Evolutionary conservation across 2,797 vertebrate species (phyloP).

Genomic region (Pseudomugil tenellus): DNA sequence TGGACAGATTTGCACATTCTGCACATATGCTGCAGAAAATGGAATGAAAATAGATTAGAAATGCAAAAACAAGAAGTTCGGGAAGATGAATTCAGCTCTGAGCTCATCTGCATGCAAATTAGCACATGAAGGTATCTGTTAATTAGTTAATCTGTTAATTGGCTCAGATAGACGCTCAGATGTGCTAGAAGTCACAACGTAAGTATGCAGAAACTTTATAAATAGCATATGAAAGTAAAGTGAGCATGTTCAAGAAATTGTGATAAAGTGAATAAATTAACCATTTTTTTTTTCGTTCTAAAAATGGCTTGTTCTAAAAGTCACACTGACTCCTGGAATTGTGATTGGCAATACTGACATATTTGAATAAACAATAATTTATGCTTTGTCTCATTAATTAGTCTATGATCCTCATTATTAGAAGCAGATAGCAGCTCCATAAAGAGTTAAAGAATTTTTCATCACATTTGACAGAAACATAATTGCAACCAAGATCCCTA

Average conservation of each 20-base stretch:
- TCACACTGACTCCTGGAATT: not conserved
- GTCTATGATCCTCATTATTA: slow-evolving; percentile 11
- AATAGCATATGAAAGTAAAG: slow-evolving; percentile 17
- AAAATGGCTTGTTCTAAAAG: not conserved
- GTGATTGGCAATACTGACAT: not conserved
- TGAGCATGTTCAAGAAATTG: slow-evolving; percentile 4
- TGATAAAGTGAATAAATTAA: slow-evolving; percentile 3
- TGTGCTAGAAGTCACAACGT: slow-evolving; percentile 37
- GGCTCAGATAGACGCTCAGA: slow-evolving; percentile 10
- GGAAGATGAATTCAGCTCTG: not conserved
- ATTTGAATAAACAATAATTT: not conserved
- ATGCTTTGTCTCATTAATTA: not conserved
- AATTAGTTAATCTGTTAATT: slow-evolving; percentile 55
- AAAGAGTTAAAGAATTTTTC: slow-evolving; percentile 14
- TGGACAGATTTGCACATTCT: not conserved
- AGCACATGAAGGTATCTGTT: slow-evolving; percentile 21
- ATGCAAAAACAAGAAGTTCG: not conserved
- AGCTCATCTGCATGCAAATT: slow-evolving; percentile 1
- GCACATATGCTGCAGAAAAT: not conserved
- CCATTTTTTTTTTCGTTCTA: no score
- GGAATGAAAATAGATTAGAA: fast-evolving
- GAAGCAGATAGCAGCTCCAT: slow-evolving; percentile 11
- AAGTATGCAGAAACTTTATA: slow-evolving; percentile 14
- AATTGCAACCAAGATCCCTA: slow-evolving; percentile 30
- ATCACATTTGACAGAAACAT: slow-evolving; percentile 23